A percentile compares a stretch with the other conserved stretches of the same genome.
These are phyloP conservation scores for Xestia sexstrigata DNA, from an alignment of 2,888 invertebrate species.

Conservation along the genomic window DNA sequence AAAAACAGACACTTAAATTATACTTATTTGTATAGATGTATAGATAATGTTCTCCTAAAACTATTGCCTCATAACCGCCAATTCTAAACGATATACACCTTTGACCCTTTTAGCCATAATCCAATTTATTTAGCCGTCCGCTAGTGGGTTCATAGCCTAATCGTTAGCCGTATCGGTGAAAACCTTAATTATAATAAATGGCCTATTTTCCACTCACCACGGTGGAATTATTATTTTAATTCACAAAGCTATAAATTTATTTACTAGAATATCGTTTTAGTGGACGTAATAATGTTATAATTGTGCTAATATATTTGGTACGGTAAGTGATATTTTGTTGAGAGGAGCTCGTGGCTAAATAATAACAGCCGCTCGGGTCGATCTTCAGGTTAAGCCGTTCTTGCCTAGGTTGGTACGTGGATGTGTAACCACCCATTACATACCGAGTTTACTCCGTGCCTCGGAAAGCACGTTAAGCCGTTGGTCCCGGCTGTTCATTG, in stretches of 20 bases:
- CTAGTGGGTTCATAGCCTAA: slow-evolving; percentile 46
- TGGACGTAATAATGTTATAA: slow-evolving; percentile 9
- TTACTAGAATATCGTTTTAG: slow-evolving; percentile 40
- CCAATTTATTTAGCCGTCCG: slow-evolving; percentile 43
- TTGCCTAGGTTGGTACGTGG: no score
- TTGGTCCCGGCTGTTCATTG: no score
- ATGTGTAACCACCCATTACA: no score
- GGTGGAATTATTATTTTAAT: slow-evolving; percentile 65
- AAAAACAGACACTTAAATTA: no score
- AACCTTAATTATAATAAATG: slow-evolving; percentile 67
- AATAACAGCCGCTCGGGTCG: no score
- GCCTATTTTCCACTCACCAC: slow-evolving; percentile 50
- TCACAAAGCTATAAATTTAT: slow-evolving; percentile 62
- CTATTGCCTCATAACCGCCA: background rate
- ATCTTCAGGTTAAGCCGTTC: no score
- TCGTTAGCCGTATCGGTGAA: slow-evolving; percentile 46
- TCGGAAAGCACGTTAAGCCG: no score
- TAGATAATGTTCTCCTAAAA: slow-evolving; percentile 2
- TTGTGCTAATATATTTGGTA: background rate
- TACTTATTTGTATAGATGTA: no score
- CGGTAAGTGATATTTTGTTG: background rate
- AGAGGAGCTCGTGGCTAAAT: background rate
- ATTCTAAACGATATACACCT: slow-evolving; percentile 46
- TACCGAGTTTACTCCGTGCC: no score
- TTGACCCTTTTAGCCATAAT: slow-evolving; percentile 43